Evolutionary conservation across 2,888 invertebrate genomes (phyloP), one percentile per base, ranked within the genome.

Genomic region (Lasioglossum pauxillum): DNA sequence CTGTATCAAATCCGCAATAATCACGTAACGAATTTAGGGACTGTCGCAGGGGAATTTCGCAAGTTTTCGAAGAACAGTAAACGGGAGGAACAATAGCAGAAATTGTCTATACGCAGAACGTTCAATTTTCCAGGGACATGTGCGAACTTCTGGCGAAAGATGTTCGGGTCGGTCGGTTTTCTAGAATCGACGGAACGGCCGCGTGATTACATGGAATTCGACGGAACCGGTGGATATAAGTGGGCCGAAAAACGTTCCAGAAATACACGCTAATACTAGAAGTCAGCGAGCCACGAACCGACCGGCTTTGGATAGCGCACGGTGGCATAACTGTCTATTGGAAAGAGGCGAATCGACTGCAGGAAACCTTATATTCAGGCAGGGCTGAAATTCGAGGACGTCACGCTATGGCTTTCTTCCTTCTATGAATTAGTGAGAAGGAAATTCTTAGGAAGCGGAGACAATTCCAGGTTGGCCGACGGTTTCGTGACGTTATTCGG

Each of bases 351-450:
- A 71, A 89, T 90, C 90, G 91, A 86, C 89, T 83, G 86, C 60
- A 67, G 67, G 89, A 88, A 87, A 87, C 87, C 90, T 88, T 89
- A 89, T 82, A 83, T 87, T 53, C 57, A 7, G 64, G 38, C 75
- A 57, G 53, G 84, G 69, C 80, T 88, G 87, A 90, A 90, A 90
- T 90, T 90, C 84, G 83, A 90, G 88, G 80, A 84, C 87, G 87
- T 85, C 88, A 85, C 83, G 85, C 83, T 87, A 90, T 82, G 87
- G 82, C 82, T 80, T 87, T 87, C 87, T 75, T 85, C 83, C 84
- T 76, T 73, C 80, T 80, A 87, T 90, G 87, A 90, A 90, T 90
- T 89, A 89, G 79, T 85, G 85, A 90, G 78, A 83, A 89, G 88
- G 83, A 84, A 84, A 89, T 90, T 89, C 87, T 84, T 80, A 31